phyloP scores from a whole-genome alignment of 2,888 invertebrate genomes.

The Petrolisthes cinctipes region DNA sequence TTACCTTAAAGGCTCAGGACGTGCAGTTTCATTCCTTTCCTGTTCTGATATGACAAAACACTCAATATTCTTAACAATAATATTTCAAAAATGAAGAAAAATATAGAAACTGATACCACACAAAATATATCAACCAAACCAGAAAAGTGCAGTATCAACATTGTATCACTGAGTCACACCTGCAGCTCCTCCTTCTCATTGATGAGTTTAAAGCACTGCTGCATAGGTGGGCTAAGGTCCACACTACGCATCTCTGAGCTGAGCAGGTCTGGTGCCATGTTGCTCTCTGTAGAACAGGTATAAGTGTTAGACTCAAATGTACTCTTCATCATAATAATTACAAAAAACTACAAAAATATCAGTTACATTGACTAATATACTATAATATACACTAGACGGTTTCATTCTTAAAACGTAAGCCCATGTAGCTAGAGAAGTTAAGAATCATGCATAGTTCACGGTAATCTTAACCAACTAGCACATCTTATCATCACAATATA shows the following conservation, averaged over 20 bases:
- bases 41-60: no score
- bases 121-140: background rate
- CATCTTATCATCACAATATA: background rate
- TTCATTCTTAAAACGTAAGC: background rate
- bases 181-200: conserved; percentile 76
- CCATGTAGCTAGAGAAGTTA: background rate
- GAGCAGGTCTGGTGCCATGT: conserved; percentile 41
- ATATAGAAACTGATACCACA: background rate
- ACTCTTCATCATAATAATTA: background rate
- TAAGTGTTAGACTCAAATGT: background rate
- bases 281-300: conserved; percentile 34
- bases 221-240: conserved; percentile 31
- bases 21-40: no score
- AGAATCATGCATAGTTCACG: background rate
- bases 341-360: background rate
- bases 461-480: background rate
- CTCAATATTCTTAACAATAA: background rate
- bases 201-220: conserved; percentile 70
- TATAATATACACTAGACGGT: background rate
- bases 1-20: no score
- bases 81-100: background rate
- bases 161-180: conserved; percentile 66
- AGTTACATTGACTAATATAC: background rate
- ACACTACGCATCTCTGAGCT: conserved; percentile 47
- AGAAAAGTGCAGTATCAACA: background rate